phyloP scores from a whole-genome alignment of 2,113 vertebrate species.

The Lepus europaeus region DNA sequence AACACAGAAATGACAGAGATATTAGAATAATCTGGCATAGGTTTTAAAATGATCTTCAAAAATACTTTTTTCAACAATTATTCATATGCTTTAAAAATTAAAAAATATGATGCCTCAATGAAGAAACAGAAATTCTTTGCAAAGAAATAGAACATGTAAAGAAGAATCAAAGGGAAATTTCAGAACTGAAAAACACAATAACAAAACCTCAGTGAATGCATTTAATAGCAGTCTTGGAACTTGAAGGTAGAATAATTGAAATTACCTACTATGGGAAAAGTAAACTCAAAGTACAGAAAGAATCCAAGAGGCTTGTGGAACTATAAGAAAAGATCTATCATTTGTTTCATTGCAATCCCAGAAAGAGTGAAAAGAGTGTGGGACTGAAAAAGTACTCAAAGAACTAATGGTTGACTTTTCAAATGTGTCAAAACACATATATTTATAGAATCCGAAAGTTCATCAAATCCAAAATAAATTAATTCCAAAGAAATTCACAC shows the following conservation, averaged over 20 bases:
- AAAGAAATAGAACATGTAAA: background rate
- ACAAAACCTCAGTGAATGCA: background rate
- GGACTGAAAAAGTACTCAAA: background rate
- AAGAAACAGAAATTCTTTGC: background rate
- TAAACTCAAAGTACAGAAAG: background rate
- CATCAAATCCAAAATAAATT: background rate
- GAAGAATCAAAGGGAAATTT: background rate
- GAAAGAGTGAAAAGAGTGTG: background rate
- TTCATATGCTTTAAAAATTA: background rate
- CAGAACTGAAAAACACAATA: background rate
- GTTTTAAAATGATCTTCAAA: background rate
- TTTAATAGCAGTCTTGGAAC: background rate
- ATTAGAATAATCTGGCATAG: background rate
- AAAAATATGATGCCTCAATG: background rate
- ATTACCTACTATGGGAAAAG: background rate
- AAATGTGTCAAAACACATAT: background rate
- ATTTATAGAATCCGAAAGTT: background rate
- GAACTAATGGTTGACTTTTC: background rate
- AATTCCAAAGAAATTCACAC: background rate
- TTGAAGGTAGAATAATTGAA: background rate
- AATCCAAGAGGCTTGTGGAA: no score
- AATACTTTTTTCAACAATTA: background rate
- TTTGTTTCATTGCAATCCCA: background rate
- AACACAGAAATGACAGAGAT: background rate
- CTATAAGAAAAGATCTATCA: background rate